Percentiles rank a stretch among this genome's conserved stretches.
phyloP scores from a whole-genome alignment of 2,113 vertebrate species.

The Helogale parvula region DNA sequence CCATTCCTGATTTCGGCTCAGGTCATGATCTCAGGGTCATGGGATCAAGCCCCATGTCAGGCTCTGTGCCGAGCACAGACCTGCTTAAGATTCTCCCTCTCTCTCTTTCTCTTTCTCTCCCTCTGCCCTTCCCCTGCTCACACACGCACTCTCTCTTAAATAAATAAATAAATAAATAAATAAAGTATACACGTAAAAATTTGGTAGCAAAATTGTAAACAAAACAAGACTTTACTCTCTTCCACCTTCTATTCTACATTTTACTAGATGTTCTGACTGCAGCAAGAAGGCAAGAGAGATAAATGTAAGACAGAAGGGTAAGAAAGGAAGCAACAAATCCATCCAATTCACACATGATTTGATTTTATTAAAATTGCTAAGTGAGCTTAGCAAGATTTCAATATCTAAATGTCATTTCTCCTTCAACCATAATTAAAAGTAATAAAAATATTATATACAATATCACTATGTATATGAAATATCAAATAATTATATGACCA shows the following conservation, averaged over 20 bases:
- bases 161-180: conserved; percentile 20
- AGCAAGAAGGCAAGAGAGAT: neutral
- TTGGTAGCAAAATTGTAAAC: neutral
- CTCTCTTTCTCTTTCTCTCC: no score
- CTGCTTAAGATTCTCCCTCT: no score
- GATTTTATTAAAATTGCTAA: neutral
- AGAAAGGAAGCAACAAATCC: neutral
- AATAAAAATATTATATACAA: neutral
- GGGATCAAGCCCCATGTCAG: no score
- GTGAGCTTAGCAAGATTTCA: neutral
- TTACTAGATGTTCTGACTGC: neutral
- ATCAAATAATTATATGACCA: neutral
- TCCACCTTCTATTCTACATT: neutral
- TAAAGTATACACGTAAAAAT: neutral
- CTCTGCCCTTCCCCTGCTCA: no score
- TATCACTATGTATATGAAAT: neutral
- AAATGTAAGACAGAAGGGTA: neutral
- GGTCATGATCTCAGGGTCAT: no score
- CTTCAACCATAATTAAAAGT: neutral
- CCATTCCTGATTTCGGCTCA: no score
- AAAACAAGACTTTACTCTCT: neutral
- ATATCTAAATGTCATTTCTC: neutral
- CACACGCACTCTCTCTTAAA: no score
- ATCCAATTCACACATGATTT: neutral
- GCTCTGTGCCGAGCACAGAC: no score